Percentiles rank a stretch among this genome's conserved stretches.
Conservation (phyloP, 2,113 vertebrate species). For the Toxotes chatareus region DNA sequence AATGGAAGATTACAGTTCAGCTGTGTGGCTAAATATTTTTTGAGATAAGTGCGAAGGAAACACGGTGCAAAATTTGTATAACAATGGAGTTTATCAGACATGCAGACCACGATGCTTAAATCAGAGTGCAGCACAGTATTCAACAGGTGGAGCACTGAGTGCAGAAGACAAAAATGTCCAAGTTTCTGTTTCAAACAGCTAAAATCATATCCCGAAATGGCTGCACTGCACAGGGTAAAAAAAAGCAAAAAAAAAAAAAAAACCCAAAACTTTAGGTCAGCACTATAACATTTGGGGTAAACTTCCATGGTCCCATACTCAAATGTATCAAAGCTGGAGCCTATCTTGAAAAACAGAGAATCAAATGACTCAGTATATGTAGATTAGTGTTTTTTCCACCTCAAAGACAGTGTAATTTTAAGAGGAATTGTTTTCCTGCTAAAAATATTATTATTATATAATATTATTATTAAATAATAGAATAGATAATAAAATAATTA, state of each 20-base stretch:
- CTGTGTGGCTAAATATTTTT: background rate
- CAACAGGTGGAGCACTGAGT: constrained; percentile 10
- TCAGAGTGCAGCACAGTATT: background rate
- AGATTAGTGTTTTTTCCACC: background rate
- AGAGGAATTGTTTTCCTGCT: background rate
- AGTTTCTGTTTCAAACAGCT: background rate
- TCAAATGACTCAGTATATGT: background rate
- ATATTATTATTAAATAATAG: too few species aligned
- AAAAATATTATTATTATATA: background rate
- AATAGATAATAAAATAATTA: background rate
- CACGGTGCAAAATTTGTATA: background rate
- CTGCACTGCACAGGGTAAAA: background rate
- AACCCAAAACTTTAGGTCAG: background rate
- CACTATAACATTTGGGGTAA: background rate
- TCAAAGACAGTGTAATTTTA: background rate
- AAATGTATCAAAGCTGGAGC: background rate
- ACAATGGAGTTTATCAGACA: background rate
- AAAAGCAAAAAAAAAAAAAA: too few species aligned
- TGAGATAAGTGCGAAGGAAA: background rate
- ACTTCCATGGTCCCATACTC: too few species aligned
- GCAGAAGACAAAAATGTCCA: background rate
- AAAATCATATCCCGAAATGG: background rate
- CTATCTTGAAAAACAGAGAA: background rate
- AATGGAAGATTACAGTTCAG: constrained; percentile 3
- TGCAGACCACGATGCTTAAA: background rate